Percentiles rank a stretch among this genome's conserved stretches.
phyloP scores from a whole-genome alignment of 2,888 invertebrate genomes.

The Cancer borealis region DNA sequence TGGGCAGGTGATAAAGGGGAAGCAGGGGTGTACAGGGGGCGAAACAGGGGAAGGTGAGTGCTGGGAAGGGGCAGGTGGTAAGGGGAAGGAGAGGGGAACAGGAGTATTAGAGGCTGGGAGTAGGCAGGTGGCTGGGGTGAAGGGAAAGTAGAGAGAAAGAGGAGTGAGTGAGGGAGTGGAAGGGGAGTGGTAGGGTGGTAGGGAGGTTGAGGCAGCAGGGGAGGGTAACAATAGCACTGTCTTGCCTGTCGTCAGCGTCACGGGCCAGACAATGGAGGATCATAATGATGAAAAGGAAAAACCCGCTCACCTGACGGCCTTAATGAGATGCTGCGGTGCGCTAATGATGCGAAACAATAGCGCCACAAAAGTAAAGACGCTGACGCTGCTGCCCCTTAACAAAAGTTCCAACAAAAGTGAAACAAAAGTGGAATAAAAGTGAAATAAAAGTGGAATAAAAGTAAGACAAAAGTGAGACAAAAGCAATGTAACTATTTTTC shows the following conservation, averaged over 20 bases:
- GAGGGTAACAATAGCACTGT: conserved; percentile 56
- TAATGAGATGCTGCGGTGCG: conserved; percentile 62
- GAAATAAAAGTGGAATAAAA: not conserved
- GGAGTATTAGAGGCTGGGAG: not conserved
- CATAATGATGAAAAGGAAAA: conserved; percentile 70
- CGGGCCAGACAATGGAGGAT: conserved; percentile 64
- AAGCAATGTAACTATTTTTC: conserved; percentile 57
- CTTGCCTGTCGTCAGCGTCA: conserved; percentile 68
- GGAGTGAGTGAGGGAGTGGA: not conserved
- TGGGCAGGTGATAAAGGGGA: not conserved
- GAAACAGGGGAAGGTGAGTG: not conserved
- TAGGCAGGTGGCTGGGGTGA: not conserved
- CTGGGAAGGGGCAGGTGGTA: not conserved
- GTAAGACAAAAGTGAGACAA: conserved; percentile 31
- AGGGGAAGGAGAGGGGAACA: not conserved
- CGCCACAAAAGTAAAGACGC: conserved; percentile 32
- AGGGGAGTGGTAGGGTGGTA: not conserved
- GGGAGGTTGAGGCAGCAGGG: not conserved
- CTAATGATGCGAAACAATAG: conserved; percentile 63
- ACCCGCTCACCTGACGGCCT: conserved; percentile 48
- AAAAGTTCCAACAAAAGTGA: conserved; percentile 1
- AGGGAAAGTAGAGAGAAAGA: not conserved
- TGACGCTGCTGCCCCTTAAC: not conserved
- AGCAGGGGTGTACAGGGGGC: not conserved
- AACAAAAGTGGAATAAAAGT: not conserved